These are phyloP conservation scores for Scatophagus argus DNA, from an alignment of 2,113 vertebrate genomes.

Conservation along the genomic window DNA sequence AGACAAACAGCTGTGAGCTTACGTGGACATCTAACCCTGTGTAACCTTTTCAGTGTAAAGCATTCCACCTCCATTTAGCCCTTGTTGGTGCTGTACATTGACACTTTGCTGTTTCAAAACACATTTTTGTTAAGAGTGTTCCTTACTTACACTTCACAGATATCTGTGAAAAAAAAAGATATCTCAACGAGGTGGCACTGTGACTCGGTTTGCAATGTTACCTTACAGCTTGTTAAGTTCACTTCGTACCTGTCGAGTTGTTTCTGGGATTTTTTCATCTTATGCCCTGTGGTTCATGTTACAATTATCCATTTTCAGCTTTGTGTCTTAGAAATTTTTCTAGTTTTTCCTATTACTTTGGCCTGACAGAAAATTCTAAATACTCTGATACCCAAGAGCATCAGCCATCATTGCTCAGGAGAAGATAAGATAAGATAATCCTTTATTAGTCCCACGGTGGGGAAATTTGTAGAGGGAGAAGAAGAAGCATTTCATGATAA, in stretches of 20 bases:
- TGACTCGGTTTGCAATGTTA: too few species aligned
- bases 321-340: background rate
- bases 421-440: too few species aligned
- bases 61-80: background rate
- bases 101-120: background rate
- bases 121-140: background rate
- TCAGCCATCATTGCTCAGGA: background rate
- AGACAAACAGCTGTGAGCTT: conserved; percentile 51
- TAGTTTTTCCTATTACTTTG: background rate
- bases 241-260: background rate
- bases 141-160: background rate
- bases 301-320: too few species aligned
- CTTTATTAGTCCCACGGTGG: too few species aligned
- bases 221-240: background rate
- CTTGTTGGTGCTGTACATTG: background rate
- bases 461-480: too few species aligned
- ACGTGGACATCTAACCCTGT: conserved; percentile 27
- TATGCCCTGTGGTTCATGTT: too few species aligned
- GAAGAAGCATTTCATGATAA: background rate
- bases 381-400: background rate
- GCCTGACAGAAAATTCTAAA: background rate
- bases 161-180: background rate
- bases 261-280: background rate
- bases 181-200: background rate
- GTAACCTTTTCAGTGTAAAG: conserved; percentile 23